Evolutionary conservation across 2,797 vertebrate genomes (phyloP).

Genomic region (Scyliorhinus canicula): DNA sequence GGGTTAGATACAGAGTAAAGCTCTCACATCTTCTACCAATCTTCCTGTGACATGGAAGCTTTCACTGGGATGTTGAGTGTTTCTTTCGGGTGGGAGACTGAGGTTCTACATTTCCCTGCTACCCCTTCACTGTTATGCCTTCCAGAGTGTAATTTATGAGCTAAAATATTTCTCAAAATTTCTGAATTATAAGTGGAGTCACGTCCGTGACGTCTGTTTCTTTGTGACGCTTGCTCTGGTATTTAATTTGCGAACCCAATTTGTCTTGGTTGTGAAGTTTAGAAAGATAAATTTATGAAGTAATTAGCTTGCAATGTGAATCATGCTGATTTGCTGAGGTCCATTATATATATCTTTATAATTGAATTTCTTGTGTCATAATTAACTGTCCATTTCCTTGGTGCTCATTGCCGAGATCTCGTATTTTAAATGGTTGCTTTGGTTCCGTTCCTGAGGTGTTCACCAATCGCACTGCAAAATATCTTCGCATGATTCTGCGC

Average conservation of each 20-base stretch:
- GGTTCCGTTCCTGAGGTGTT: neutral
- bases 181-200: neutral
- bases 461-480: neutral
- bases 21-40: neutral
- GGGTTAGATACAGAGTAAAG: neutral
- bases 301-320: conserved; percentile 7
- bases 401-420: neutral
- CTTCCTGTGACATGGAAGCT: too few relatives aligned
- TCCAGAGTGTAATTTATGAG: neutral
- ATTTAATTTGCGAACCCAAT: neutral
- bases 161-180: neutral
- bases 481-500: neutral
- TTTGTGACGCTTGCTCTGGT: neutral
- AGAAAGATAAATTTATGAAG: neutral
- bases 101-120: too few relatives aligned
- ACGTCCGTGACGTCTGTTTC: neutral
- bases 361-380: neutral
- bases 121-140: too few relatives aligned
- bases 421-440: neutral
- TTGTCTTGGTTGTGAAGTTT: neutral
- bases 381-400: neutral
- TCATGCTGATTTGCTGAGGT: neutral
- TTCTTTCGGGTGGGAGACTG: too few relatives aligned
- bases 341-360: neutral
- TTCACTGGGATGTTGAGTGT: too few relatives aligned